phyloP scores from a whole-genome alignment of 2,888 invertebrate species.

The Odontothrips loti region DNA sequence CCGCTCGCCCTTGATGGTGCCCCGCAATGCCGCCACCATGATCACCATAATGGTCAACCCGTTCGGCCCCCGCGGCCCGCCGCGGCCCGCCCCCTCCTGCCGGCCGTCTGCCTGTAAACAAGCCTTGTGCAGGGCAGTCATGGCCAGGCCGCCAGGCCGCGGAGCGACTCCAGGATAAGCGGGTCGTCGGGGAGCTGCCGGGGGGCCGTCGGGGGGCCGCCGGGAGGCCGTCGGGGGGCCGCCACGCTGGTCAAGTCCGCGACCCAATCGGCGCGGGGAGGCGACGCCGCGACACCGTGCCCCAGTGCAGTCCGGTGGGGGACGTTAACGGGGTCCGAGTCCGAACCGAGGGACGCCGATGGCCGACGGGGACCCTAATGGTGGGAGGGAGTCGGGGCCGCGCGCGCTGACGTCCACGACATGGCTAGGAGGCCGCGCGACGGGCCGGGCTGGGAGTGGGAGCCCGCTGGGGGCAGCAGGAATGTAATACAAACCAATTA shows the following conservation, averaged over 20 bases:
- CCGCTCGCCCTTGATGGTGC: background rate
- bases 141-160: background rate
- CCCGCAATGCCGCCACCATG: background rate
- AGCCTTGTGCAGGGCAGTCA: background rate
- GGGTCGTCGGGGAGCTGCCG: background rate
- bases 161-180: background rate
- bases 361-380: background rate
- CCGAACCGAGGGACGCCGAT: background rate
- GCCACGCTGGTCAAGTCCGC: background rate
- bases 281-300: background rate
- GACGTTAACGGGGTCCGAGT: too few species aligned
- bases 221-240: background rate
- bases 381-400: background rate
- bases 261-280: background rate
- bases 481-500: conserved; percentile 23
- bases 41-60: too few species aligned
- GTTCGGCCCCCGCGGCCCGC: background rate
- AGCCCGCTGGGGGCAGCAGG: background rate
- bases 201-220: background rate
- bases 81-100: background rate
- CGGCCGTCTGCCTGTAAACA: background rate
- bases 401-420: background rate
- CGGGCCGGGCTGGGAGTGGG: background rate
- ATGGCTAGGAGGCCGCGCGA: too few species aligned
- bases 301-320: too few species aligned